Percentiles rank a stretch among this genome's conserved stretches.
Evolutionary conservation across 2,888 invertebrate genomes (phyloP).

Genomic region (Maniola hyperantus): DNA sequence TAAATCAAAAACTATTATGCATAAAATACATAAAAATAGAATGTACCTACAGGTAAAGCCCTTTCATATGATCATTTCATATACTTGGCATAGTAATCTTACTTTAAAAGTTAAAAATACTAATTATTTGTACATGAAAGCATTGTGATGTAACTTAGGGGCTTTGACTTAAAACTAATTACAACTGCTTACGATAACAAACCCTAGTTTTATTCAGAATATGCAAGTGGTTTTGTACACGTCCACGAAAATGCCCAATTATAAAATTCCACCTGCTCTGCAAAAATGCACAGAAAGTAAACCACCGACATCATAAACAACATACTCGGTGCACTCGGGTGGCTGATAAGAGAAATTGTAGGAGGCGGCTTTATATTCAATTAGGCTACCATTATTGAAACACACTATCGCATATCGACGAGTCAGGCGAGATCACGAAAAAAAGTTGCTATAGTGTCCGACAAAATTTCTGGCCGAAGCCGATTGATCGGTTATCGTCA

Average conservation of each 20-base stretch:
- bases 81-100: too few species aligned
- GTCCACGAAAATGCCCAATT: neutral
- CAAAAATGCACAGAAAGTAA: constrained; percentile 20
- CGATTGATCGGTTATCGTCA: too few species aligned
- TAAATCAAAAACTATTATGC: too few species aligned
- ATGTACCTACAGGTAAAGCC: too few species aligned
- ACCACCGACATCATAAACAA: constrained; percentile 26
- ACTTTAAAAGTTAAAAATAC: too few species aligned
- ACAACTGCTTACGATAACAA: neutral
- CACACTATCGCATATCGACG: constrained; percentile 8
- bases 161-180: too few species aligned
- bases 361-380: constrained; percentile 31
- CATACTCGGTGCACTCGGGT: constrained; percentile 29
- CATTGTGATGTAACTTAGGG: too few species aligned
- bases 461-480: too few species aligned
- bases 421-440: too few species aligned
- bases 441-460: neutral
- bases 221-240: neutral
- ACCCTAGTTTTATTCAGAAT: neutral
- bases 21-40: too few species aligned
- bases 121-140: too few species aligned
- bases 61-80: too few species aligned
- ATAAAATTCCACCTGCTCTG: constrained; percentile 21
- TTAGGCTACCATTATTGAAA: constrained; percentile 11
- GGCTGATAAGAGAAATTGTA: constrained; percentile 36